Evolutionary conservation across 2,113 vertebrate species (phyloP), one percentile per base, ranked within the genome.

Genomic region (Hydrochoerus hydrochaeris): DNA sequence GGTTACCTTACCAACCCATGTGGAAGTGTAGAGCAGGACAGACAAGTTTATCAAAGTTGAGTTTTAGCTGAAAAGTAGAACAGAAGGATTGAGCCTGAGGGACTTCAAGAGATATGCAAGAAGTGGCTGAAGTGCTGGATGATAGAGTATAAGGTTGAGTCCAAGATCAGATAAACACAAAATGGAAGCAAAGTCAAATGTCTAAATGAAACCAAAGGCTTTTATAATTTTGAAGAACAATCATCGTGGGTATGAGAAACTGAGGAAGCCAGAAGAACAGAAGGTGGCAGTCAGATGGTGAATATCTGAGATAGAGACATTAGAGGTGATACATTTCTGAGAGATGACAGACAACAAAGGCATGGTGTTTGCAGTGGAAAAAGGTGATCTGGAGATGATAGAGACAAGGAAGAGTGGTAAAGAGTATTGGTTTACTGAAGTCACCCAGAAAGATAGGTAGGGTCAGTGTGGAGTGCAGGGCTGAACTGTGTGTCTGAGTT

Each of bases 191-290:
- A 80, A 88, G 20, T 65, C 90, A 88, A 77, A 90, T 7, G 22
- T 69, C 38, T 60, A 77, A 69, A 85, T 52, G 52, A 91, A 85
- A 95, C 9, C 65, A 85, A 86, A 65, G 7, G 11, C 78, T 32
- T 80, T 54, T 77, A 93, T 69, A 80, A 94, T 5, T 73, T 38
- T 77, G 19, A 69, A 91, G 54, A 85, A 62, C 4, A 57, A 12
- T 38, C 30, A 28, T 67, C n/a, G 75, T 90, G 77, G 9, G 7
- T 10, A 13, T 52, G 44, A 92, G 35, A 62, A 49, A 93, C 67
- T 80, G 85, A 94, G 57, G 89, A 85, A 92, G 32, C 20, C 57
- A 75, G 84, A n/a, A 63, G 49, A 80, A 14, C 63, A 85, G 73
- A 35, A 94, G 32, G 52, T 75, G 30, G 28, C 78, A 26, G 17